Evolutionary conservation across 2,888 invertebrate genomes (phyloP).

Genomic region (Bursaphelenchus okinawaensis): DNA sequence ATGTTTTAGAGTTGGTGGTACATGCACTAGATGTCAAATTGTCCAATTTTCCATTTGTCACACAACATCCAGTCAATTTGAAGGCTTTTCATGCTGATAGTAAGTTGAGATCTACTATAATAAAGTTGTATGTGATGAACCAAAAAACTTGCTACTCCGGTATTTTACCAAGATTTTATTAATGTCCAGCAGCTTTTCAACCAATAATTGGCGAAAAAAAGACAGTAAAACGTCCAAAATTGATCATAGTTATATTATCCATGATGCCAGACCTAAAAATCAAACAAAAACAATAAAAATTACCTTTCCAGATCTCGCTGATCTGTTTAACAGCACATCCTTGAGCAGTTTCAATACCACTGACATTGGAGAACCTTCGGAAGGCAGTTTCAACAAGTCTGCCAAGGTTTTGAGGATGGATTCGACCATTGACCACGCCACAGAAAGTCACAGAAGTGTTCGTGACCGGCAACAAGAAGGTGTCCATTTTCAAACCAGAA

Average conservation of each 20-base stretch:
- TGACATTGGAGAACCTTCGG: not conserved
- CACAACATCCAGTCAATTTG: constrained; percentile 12
- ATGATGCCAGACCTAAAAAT: too few relatives aligned
- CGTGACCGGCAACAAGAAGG: not conserved
- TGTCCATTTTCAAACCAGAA: not conserved
- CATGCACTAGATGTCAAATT: constrained; percentile 19
- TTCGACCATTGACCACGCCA: not conserved
- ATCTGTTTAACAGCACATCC: not conserved
- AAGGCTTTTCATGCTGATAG: too few relatives aligned
- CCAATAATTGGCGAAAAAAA: too few relatives aligned
- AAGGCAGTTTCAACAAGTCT: not conserved
- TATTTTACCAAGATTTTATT: too few relatives aligned
- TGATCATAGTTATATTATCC: too few relatives aligned
- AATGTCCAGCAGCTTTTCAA: too few relatives aligned
- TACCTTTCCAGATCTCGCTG: not conserved
- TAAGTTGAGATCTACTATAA: too few relatives aligned
- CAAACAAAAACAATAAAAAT: too few relatives aligned
- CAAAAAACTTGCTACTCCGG: too few relatives aligned
- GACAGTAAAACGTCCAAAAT: too few relatives aligned
- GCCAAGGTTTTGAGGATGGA: not conserved
- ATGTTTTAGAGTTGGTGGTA: constrained; percentile 16
- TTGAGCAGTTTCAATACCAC: not conserved
- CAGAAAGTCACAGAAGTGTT: not conserved
- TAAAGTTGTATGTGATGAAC: too few relatives aligned
- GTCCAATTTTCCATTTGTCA: constrained; percentile 17